A percentile compares a stretch with the other conserved stretches of the same genome.
Evolutionary conservation across 1,140 invertebrate species (phyloP).

Genomic region (Trachelipus rathkii): DNA sequence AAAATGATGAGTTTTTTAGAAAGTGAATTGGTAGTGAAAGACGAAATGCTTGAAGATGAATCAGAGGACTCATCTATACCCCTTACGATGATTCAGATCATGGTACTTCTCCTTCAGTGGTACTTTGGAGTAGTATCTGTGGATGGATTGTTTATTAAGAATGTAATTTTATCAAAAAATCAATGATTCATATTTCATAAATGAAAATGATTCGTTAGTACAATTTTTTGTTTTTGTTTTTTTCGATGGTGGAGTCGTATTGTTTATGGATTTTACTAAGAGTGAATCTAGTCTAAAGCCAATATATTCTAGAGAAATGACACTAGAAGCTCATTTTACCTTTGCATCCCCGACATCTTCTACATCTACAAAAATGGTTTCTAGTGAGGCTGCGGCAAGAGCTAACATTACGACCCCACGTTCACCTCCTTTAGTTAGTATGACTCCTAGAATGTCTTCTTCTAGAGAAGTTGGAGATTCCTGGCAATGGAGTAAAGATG

Average conservation of each 20-base stretch:
- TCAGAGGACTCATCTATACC: constrained; percentile 19
- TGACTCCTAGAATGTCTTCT: constrained; percentile 13
- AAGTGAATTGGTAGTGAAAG: too few species aligned
- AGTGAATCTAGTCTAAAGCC: constrained; percentile 1
- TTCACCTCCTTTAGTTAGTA: background rate
- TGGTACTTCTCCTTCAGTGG: constrained; percentile 34
- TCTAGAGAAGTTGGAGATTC: background rate
- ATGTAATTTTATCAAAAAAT: background rate
- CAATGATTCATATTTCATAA: background rate
- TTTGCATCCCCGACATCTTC: constrained; percentile 26
- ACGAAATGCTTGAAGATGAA: too few species aligned
- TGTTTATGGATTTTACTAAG: background rate
- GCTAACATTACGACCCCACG: constrained; percentile 18
- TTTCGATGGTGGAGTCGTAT: background rate
- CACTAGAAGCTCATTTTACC: constrained; percentile 35
- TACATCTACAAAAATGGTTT: background rate
- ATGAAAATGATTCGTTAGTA: background rate
- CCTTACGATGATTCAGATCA: constrained; percentile 29
- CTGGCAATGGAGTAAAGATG: constrained; percentile 18
- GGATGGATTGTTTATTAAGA: constrained; percentile 28
- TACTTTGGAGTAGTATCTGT: constrained; percentile 30
- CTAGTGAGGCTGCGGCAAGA: constrained; percentile 14
- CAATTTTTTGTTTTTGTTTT: background rate
- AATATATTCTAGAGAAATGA: constrained; percentile 32
- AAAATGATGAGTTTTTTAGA: too few species aligned